Percentiles rank a stretch among this genome's conserved stretches.
These are phyloP conservation scores for Halisarca cf. caerulea DNA, from an alignment of 37 sponge, comb jelly and placozoan species.

Conservation along the genomic window DNA sequence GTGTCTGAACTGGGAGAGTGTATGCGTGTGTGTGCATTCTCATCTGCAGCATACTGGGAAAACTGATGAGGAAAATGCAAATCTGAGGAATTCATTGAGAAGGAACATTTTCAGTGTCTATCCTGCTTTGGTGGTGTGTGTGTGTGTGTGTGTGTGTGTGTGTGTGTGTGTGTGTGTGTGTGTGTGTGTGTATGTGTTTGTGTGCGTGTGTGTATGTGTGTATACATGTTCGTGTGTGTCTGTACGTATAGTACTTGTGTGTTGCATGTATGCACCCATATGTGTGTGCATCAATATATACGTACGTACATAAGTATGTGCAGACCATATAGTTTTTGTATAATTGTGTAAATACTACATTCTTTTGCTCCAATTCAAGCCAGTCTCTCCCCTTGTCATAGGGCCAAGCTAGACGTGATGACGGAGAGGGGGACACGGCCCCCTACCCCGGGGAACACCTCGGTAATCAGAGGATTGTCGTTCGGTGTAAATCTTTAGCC, in stretches of 20 bases:
- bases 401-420: background rate
- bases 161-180: background rate
- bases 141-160: background rate
- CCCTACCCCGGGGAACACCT: constrained; percentile 55
- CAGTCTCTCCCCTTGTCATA: background rate
- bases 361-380: too few relatives aligned
- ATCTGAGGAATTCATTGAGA: constrained; percentile 31
- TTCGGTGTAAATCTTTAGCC: constrained; percentile 39
- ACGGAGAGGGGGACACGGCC: background rate
- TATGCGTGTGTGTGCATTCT: too few relatives aligned
- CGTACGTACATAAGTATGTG: background rate
- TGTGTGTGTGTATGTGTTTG: background rate
- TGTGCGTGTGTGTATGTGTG: background rate
- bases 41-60: constrained; percentile 33
- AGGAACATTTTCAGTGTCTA: constrained; percentile 69
- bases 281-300: background rate
- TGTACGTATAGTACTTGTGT: too few relatives aligned
- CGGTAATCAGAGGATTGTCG: constrained; percentile 44
- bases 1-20: too few relatives aligned
- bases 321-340: too few relatives aligned
- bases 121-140: constrained; percentile 67
- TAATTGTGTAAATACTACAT: too few relatives aligned
- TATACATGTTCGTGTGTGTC: too few relatives aligned
- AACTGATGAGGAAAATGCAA: constrained; percentile 34
- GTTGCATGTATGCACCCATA: too few relatives aligned